phyloP scores from a whole-genome alignment of 1,140 invertebrate genomes.

The Liolophura sinensis region DNA sequence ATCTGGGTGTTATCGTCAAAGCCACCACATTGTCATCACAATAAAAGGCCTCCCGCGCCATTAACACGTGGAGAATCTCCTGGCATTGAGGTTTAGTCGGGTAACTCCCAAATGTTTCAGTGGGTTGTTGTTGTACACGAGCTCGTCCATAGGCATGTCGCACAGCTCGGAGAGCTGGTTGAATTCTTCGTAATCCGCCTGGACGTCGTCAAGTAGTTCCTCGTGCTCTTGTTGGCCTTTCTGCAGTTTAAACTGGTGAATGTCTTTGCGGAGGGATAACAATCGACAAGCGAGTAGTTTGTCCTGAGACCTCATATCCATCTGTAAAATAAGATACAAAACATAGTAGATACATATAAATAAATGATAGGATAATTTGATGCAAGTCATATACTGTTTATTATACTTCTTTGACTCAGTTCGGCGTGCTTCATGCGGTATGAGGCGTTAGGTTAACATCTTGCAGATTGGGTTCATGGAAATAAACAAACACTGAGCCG shows the following conservation, averaged over 20 bases:
- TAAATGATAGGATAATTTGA: no score
- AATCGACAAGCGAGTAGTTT: conserved; percentile 44
- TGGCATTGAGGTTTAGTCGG: conserved; percentile 42
- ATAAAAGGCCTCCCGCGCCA: no score
- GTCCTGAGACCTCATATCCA: conserved; percentile 47
- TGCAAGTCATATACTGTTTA: no score
- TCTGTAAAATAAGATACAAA: conserved; percentile 21
- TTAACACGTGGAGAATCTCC: conserved; percentile 51
- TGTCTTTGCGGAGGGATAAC: conserved; percentile 44
- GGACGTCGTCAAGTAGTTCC: conserved; percentile 47
- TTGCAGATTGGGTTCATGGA: no score
- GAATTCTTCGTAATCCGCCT: conserved; percentile 45
- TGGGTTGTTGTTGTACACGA: conserved; percentile 30
- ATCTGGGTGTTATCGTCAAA: no score
- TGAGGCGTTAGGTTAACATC: no score
- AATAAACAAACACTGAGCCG: no score
- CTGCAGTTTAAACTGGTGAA: conserved; percentile 44
- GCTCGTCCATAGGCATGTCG: conserved; percentile 33
- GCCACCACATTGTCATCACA: no score
- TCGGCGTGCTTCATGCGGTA: no score
- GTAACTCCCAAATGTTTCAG: conserved; percentile 50
- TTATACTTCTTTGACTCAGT: no score
- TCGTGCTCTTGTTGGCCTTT: conserved; percentile 43
- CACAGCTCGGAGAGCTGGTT: conserved; percentile 40
- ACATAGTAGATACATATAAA: no score